Base-by-base conservation (phyloP, 2,888 invertebrate genomes). In the Globia sparganii region DNA sequence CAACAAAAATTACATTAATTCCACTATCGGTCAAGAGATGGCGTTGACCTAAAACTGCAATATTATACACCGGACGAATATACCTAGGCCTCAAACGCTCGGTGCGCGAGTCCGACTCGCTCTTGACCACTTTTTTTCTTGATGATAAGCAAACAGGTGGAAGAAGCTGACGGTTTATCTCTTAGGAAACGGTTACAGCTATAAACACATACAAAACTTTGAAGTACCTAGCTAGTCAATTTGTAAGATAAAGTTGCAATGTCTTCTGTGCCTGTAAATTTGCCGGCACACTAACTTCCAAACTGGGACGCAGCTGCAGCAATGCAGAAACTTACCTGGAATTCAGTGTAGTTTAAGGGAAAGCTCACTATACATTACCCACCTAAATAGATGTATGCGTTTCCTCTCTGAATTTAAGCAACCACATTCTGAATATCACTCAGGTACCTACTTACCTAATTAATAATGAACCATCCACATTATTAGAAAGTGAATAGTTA, bases 261-360 rank as follows among this genome's bases (percentile, higher is more conserved):
- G 34, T 46, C 58, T 74, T 18, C 18, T 4, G n/a, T 25, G 25
- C 34, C 21, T 28, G 21, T 58, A n/a, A 58, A 28, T 75, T 15
- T 34, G 28, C 34, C n/a, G 40, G 56, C 2, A 75, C n/a, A 34
- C 28, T 18, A 49, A 75, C 28, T 77, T 77, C 0, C 1, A 21
- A 61, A 49, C 28, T 75, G 31, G 46, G 1, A 31, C 77, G 4
- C 77, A 37, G 37, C 49, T 77, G 77, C 25, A 77, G 13, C 46
- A 31, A 31, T 9, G n/a, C 37, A 31, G 77, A 31, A 75, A 77
- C n/a, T 77, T 49, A 18, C 9, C n/a, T 21, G 49, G 49, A 43
- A 75, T 4, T 6, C 25, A 25, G 75, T 3, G 31, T 31, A 75
- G 13, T 13, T 58, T 34, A 43, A 21, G 25, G 21, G 21, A 43